Evolutionary conservation across 2,888 invertebrate species (phyloP).

Genomic region (Lordiphosa fenestrarum): DNA sequence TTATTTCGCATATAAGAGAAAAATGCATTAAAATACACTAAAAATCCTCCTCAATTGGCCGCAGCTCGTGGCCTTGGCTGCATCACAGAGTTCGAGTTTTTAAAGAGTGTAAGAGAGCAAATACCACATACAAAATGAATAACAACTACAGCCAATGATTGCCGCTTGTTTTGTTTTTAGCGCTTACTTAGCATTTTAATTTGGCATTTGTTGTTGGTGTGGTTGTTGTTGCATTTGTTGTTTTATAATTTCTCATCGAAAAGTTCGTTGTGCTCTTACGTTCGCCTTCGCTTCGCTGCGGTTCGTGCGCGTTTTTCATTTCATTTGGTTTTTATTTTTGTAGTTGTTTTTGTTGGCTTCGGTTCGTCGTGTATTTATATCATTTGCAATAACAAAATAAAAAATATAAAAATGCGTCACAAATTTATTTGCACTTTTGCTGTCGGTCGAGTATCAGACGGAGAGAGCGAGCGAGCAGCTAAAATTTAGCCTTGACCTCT

Average conservation of each 20-base stretch:
- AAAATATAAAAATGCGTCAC: slow-evolving; percentile 56
- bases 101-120: slow-evolving; percentile 8
- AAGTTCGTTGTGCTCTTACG: slow-evolving; percentile 67
- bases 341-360: slow-evolving; percentile 7
- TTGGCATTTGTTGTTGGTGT: slow-evolving; percentile 30
- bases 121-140: slow-evolving; percentile 10
- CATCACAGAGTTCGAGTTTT: slow-evolving; percentile 12
- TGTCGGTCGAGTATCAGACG: slow-evolving; percentile 17
- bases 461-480: not conserved
- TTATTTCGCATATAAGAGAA: slow-evolving; percentile 9
- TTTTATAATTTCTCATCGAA: slow-evolving; percentile 64
- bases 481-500: slow-evolving; percentile 59
- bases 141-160: slow-evolving; percentile 32
- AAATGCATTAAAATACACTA: slow-evolving; percentile 1
- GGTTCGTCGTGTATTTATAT: slow-evolving; percentile 42
- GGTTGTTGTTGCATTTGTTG: slow-evolving; percentile 18
- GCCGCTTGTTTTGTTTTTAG: slow-evolving; percentile 36
- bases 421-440: slow-evolving; percentile 65
- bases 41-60: slow-evolving; percentile 18
- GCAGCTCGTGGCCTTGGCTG: slow-evolving; percentile 24
- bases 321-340: slow-evolving; percentile 11
- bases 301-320: slow-evolving; percentile 33
- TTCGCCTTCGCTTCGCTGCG: slow-evolving; percentile 29
- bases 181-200: slow-evolving; percentile 46
- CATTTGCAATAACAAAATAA: slow-evolving; percentile 58